Base-by-base conservation (phyloP, 2,888 invertebrate species). In the Sesia bembeciformis region DNA sequence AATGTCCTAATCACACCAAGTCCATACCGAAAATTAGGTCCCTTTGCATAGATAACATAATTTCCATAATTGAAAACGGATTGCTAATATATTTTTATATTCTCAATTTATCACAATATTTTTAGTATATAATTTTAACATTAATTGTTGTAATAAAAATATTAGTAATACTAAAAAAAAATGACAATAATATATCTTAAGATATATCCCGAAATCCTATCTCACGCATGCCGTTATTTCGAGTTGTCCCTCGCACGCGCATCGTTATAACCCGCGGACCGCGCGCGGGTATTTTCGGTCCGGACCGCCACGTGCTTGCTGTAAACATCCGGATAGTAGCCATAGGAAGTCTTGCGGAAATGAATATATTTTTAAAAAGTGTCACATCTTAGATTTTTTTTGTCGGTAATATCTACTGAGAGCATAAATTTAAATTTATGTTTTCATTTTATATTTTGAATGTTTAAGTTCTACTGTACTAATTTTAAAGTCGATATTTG, bases 301-400 rank as follows among this genome's bases (percentile, higher is more conserved):
- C 53, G 7, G 38, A 43, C 59, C 57, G 64, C 68, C 83, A 79
- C 78, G 79, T 78, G 78, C 65, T 61, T 61, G 56, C 61, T 65
- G 72, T 80, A 78, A 81, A 82, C 85, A 85, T 86, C 86, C 85
- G 86, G 79, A 77, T 70, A 62, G 62, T 63, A 62, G 60, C 63
- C 64, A 64, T 62, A 67, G 74, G 72, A 76, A 73, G 67, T 68
- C 46, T 46, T 46, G 57, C 67, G 72, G 69, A 70, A 67, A 60
- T 60, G 46, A 23, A 46, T 46, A 46, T 46, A 46, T 46, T 46
- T 46, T 46, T 6, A 46, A 46, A 5, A 46, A 46, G n/a, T 7
- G 5, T 46, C 46, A 46, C 23, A 23, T 1, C 23, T 23, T 23
- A 23, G 23, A 23, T 23, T 23, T 23, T 2, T 23, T 23, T 23